Base-by-base conservation (phyloP, 1,140 invertebrate genomes). In the Aphidius gifuensis region DNA sequence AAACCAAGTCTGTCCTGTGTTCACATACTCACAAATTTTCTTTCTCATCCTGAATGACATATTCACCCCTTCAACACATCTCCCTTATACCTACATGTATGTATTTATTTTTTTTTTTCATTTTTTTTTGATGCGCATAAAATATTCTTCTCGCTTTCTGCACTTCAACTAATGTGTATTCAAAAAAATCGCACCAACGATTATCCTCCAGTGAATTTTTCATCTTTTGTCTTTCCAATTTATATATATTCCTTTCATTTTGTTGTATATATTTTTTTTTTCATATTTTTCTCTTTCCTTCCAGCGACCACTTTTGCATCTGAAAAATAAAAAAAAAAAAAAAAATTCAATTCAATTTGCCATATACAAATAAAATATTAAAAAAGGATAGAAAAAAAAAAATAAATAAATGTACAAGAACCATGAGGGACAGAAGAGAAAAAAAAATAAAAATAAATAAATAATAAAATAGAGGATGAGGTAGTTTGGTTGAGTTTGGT, bases 401-500 rank as follows among this genome's bases (percentile, higher is more conserved):
- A 3, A 32, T 32, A 32, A 32, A 32, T 32, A 32, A 32, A 32
- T 32, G 23, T 32, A 16, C 23, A 32, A 32, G 4, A 32, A 32
- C 16, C 16, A 16, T 50, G 48, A 50, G 48, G 51, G 1, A 32
- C 6, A 9, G 40, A 54, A 38, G 38, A 9, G 16, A 6, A 2
- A 60, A 60, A 48, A 60, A 49, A 6, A 11, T 48, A n/a, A n/a
- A 16, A 16, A 16, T 16, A 16, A 16, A 16, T 16, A 16, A 16
- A 16, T 16, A 16, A 47, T 16, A 49, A 60, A 56, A 53, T 45
- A 61, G 56, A 58, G 50, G 48, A 43, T 45, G 38, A 42, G 38
- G 60, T 9, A 64, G 9, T 8, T 50, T 49, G 72, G 71, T 66
- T 64, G 67, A 74, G 69, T 74, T 67, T 72, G 39, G 21, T 39